Conservation (phyloP, 2,888 invertebrate species). For the Pherbina coryleti region DNA sequence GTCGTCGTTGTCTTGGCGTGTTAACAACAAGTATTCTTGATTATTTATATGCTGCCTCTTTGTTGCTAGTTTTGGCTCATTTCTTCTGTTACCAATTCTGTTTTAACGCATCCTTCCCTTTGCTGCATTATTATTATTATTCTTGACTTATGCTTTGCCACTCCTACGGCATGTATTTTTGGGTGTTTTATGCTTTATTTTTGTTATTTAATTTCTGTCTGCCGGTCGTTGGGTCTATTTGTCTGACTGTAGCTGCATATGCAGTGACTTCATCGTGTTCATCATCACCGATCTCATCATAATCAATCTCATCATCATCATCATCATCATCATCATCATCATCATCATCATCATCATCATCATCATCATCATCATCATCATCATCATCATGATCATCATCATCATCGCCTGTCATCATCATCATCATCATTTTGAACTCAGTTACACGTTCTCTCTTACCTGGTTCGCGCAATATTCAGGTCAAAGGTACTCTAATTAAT, state of each 20-base stretch:
- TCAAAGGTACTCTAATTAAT: no score
- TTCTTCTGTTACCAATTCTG: not conserved
- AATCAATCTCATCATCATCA: not conserved
- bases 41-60: not conserved
- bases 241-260: not conserved
- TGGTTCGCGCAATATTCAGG: no score
- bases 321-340: not conserved
- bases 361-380: not conserved
- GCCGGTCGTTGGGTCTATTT: not conserved
- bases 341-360: not conserved
- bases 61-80: not conserved
- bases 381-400: not conserved
- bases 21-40: conserved; percentile 20
- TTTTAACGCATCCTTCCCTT: not conserved
- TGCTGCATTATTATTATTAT: not conserved
- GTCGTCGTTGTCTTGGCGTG: conserved; percentile 11
- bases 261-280: not conserved
- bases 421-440: not conserved
- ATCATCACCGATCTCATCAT: not conserved
- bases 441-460: not conserved
- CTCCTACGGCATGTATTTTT: not conserved
- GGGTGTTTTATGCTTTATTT: no score
- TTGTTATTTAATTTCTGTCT: not conserved
- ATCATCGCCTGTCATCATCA: not conserved
- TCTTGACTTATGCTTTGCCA: not conserved